Evolutionary conservation across 1,140 invertebrate genomes (phyloP), one percentile per base, ranked within the genome.

Genomic region (Manduca sexta): DNA sequence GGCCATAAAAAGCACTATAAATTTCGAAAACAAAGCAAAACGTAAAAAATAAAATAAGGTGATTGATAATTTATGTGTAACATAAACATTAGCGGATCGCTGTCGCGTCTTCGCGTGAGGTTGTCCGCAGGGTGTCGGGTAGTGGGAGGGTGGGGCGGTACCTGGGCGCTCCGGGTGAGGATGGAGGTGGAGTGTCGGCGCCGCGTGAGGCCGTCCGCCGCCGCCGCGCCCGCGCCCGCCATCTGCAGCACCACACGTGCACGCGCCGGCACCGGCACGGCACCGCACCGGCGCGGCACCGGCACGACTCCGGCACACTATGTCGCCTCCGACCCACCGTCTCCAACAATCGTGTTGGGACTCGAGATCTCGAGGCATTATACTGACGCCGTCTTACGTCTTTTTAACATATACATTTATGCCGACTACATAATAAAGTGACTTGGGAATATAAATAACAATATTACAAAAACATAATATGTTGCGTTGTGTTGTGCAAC

Each of bases 171-270:
- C 76, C 87, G 84, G 66, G 84, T 86, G 80, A 89, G 84, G 83
- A 88, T 89, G 69, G 88, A 89, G 58, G 88, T 89, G 81, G 91
- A 93, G 88, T 93, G 91, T 69, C 92, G 89, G 74, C 92, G 89
- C 77, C 90, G 89, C 61, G 91, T 92, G 84, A 92, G 89, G 90
- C 90, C 60, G 54, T 76, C 76, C 49, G 56, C 55, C 40, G 68
- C 63, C 51, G 54, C 45, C 53, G 53, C 58, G 45, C 61, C 60
- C 53, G 53, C 58, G 45, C 61, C 62, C 70, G 68, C 76, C 70
- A 74, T 72, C 73, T 73, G 70, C 59, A 67, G 55, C 68, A 68
- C 48, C 58, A 51, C 49, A 55, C 57, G 40, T 47, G 44, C 57
- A 60, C 56, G 49, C 30, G 21, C 3, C 11, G 2, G 17, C 15